Percentiles rank a stretch among this genome's conserved stretches.
Evolutionary conservation across 2,888 invertebrate genomes (phyloP).

Genomic region (Drosophila borealis): DNA sequence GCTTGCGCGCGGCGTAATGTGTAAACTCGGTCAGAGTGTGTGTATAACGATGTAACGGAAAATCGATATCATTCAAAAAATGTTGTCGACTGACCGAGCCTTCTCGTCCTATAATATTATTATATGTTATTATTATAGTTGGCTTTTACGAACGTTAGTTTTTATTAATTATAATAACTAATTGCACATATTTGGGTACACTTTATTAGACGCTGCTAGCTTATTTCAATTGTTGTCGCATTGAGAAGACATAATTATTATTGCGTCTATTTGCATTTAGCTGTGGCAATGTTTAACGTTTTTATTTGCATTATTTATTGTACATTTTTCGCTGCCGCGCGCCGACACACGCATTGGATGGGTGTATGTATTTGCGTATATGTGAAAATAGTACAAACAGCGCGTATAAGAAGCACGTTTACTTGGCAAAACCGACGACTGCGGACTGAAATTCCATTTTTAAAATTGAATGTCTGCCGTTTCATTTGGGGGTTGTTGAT

Average conservation of each 20-base stretch:
- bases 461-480: slow-evolving; percentile 36
- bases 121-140: too few relatives aligned
- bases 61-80: slow-evolving; percentile 69
- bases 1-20: slow-evolving; percentile 57
- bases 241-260: slow-evolving; percentile 7
- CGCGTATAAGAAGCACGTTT: slow-evolving; percentile 78
- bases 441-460: slow-evolving; percentile 68
- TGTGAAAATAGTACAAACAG: slow-evolving; percentile 41
- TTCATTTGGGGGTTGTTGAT: slow-evolving; percentile 35
- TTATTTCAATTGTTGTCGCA: slow-evolving; percentile 19
- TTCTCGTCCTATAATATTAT: not conserved
- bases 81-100: slow-evolving; percentile 61
- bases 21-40: slow-evolving; percentile 77
- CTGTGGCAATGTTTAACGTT: slow-evolving; percentile 16
- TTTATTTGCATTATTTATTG: slow-evolving; percentile 21
- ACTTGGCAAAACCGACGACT: slow-evolving; percentile 80
- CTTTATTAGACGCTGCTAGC: not conserved
- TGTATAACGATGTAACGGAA: slow-evolving; percentile 81
- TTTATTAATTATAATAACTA: not conserved
- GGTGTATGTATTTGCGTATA: slow-evolving; percentile 40
- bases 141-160: too few relatives aligned
- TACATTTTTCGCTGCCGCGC: slow-evolving; percentile 41
- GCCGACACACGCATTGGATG: slow-evolving; percentile 52
- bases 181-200: not conserved
- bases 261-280: slow-evolving; percentile 14